Conservation (phyloP, 2,113 vertebrate genomes). For the Bettongia penicillata region DNA sequence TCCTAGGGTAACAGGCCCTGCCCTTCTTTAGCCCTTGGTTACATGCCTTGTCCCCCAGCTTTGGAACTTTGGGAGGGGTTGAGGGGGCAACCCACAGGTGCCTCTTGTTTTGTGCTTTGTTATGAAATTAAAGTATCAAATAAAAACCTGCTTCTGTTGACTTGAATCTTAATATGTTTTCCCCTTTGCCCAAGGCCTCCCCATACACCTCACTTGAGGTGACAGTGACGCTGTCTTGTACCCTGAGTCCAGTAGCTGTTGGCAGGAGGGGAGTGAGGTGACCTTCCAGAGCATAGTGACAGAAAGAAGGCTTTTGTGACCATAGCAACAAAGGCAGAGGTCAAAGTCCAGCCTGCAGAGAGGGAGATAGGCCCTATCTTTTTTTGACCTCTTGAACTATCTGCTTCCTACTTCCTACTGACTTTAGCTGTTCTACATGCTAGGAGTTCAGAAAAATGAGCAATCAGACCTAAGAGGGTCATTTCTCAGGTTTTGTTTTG, state of each 20-base stretch:
- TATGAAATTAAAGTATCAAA: slow-evolving; percentile 40
- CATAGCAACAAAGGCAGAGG: not conserved
- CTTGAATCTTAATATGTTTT: not conserved
- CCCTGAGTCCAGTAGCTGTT: not conserved
- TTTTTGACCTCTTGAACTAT: not conserved
- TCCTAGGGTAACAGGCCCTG: not conserved
- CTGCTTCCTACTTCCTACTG: not conserved
- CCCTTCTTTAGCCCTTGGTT: not conserved
- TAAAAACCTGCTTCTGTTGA: slow-evolving; percentile 27
- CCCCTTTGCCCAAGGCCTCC: not conserved
- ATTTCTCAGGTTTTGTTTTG: slow-evolving; percentile 4
- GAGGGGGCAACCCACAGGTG: not conserved
- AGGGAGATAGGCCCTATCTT: not conserved
- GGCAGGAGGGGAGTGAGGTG: not conserved
- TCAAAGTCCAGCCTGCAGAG: not conserved
- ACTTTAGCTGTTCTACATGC: not conserved
- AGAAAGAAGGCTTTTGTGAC: not conserved
- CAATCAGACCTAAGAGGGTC: not conserved
- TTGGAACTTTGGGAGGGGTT: not conserved
- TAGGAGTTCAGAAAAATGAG: slow-evolving; percentile 2
- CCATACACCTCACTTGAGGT: not conserved
- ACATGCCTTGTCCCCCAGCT: not conserved
- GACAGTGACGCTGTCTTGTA: slow-evolving; percentile 10
- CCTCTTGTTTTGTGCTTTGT: slow-evolving; percentile 39
- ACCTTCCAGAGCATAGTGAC: not conserved